These are phyloP conservation scores for Eulithis prunata DNA, from an alignment of 2,888 invertebrate species.

Conservation along the genomic window DNA sequence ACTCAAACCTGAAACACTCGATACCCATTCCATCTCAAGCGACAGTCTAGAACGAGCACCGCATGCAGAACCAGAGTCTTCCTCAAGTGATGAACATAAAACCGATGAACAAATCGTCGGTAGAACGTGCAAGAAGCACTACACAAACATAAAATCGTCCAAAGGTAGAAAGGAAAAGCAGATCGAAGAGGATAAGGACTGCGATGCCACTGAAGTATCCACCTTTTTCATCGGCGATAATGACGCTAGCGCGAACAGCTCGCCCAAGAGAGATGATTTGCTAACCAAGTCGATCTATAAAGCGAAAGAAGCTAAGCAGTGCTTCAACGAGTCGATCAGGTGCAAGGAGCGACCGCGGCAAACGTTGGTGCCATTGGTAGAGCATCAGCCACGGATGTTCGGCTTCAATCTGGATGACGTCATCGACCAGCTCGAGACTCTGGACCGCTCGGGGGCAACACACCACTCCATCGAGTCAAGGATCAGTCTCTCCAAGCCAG, in stretches of 20 bases:
- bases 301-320: conserved; percentile 71
- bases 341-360: conserved; percentile 59
- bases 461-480: conserved; percentile 68
- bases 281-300: conserved; percentile 37
- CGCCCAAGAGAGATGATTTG: conserved; percentile 30
- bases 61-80: conserved; percentile 53
- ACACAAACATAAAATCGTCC: conserved; percentile 73
- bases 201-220: conserved; percentile 64
- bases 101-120: conserved; percentile 47
- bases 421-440: conserved; percentile 53
- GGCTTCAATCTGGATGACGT: conserved; percentile 56
- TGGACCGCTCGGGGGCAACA: conserved; percentile 70
- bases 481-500: conserved; percentile 53
- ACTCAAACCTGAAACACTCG: conserved; percentile 48
- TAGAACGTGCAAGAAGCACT: conserved; percentile 70
- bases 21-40: conserved; percentile 44
- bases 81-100: conserved; percentile 52
- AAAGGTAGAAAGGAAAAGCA: conserved; percentile 59
- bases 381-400: conserved; percentile 53
- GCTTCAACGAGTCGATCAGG: conserved; percentile 68
- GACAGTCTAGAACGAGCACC: conserved; percentile 50
- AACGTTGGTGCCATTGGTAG: conserved; percentile 55
- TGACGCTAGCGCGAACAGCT: conserved; percentile 36
- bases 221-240: conserved; percentile 70
- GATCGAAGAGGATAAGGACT: conserved; percentile 65